phyloP scores from a whole-genome alignment of 2,113 vertebrate genomes.

The Oreochromis spilurus region DNA sequence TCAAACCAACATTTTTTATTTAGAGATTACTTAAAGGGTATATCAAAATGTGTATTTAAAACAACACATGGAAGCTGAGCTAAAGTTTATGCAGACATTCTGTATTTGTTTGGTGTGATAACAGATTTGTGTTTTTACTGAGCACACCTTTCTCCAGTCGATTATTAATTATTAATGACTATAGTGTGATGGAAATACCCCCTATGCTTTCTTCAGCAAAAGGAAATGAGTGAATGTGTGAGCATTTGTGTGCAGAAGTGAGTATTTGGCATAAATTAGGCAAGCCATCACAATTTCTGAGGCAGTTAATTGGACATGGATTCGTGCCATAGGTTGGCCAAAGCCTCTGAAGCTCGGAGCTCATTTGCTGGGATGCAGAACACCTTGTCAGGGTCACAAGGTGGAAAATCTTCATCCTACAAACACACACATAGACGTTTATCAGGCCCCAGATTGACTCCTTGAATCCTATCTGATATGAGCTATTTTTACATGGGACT shows the following conservation, averaged over 20 bases:
- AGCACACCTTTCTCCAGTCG: constrained; percentile 15
- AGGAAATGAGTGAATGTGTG: neutral
- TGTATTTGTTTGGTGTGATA: neutral
- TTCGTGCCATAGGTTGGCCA: constrained; percentile 19
- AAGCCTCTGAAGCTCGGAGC: constrained; percentile 39
- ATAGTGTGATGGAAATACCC: constrained; percentile 4
- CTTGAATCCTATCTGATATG: neutral
- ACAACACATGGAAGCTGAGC: neutral
- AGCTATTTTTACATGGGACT: constrained; percentile 15
- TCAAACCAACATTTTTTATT: neutral
- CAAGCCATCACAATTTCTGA: constrained; percentile 40
- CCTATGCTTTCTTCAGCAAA: neutral
- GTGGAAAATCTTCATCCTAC: constrained; percentile 10
- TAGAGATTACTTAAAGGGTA: neutral
- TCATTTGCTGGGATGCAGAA: constrained; percentile 45
- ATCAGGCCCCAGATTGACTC: neutral
- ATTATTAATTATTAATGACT: constrained; percentile 28
- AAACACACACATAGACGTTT: neutral
- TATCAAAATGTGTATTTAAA: neutral
- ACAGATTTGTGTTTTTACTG: constrained; percentile 7
- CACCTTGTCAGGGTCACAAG: constrained; percentile 36
- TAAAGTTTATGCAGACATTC: neutral
- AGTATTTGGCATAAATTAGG: constrained; percentile 37
- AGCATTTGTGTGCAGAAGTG: neutral
- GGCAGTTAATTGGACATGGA: constrained; percentile 59